Evolutionary conservation across 2,797 vertebrate species (phyloP).

Genomic region (Nothura maculosa): DNA sequence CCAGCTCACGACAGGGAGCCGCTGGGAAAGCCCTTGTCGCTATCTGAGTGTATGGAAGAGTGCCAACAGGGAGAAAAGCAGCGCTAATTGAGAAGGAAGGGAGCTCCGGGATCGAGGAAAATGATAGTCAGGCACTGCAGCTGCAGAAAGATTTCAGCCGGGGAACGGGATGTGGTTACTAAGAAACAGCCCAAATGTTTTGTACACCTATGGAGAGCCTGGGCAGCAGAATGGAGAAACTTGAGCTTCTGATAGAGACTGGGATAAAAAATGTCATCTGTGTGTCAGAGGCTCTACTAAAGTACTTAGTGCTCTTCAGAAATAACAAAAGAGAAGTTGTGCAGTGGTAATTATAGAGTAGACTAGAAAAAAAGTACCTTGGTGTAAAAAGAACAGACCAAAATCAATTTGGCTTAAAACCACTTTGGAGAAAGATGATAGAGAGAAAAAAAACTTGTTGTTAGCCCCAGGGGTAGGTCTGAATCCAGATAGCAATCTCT

Average conservation of each 20-base stretch:
- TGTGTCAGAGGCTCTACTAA: neutral
- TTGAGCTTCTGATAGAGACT: neutral
- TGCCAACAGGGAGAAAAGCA: neutral
- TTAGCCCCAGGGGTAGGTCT: conserved; percentile 30
- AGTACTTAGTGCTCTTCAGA: neutral
- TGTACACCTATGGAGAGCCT: neutral
- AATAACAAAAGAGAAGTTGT: neutral
- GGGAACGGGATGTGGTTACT: neutral
- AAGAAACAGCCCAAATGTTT: neutral
- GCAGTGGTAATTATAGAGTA: neutral
- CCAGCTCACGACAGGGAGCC: neutral
- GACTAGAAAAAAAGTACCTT: neutral
- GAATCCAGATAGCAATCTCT: neutral
- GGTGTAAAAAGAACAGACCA: neutral
- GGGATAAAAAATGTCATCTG: neutral
- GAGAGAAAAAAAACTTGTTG: conserved; percentile 19
- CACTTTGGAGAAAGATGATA: conserved; percentile 46
- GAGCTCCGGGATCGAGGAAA: neutral
- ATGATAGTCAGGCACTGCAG: neutral
- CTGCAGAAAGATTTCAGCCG: neutral
- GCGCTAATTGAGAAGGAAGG: neutral
- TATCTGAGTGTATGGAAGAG: neutral
- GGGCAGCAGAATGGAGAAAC: conserved; percentile 17
- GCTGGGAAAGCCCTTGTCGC: neutral
- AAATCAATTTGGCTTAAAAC: conserved; percentile 34